A percentile compares a stretch with the other conserved stretches of the same genome.
These are phyloP conservation scores for Eulimnadia texana DNA, from an alignment of 1,140 invertebrate genomes.

Conservation along the genomic window DNA sequence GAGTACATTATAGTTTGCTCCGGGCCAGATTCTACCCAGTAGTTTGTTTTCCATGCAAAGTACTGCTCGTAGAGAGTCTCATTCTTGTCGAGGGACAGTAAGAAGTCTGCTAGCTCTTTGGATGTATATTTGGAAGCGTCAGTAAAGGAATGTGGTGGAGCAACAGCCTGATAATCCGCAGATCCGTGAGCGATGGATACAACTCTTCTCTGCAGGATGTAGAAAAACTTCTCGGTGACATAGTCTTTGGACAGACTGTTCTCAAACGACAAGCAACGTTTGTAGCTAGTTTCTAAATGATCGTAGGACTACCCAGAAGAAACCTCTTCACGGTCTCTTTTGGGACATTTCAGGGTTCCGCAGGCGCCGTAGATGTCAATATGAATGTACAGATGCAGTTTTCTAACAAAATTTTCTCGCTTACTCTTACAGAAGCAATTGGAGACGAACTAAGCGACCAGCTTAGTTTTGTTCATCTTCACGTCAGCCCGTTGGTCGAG, in stretches of 20 bases:
- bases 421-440: not conserved
- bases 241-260: slow-evolving; percentile 34
- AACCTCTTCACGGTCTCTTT: not conserved
- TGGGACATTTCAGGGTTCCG: slow-evolving; percentile 20
- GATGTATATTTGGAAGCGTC: not conserved
- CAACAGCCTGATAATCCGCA: slow-evolving; percentile 9
- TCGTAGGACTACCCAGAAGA: slow-evolving; percentile 49
- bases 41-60: not conserved
- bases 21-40: not conserved
- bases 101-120: slow-evolving; percentile 29
- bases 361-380: slow-evolving; percentile 42
- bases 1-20: not conserved
- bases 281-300: slow-evolving; percentile 49
- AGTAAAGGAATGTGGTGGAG: not conserved
- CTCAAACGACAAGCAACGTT: slow-evolving; percentile 34
- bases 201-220: slow-evolving; percentile 21
- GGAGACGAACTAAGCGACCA: not conserved
- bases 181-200: slow-evolving; percentile 28
- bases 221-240: slow-evolving; percentile 32
- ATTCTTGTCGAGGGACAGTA: not conserved
- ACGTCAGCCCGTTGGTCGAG: too few species aligned
- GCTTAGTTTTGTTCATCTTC: not conserved
- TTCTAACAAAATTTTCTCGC: slow-evolving; percentile 10
- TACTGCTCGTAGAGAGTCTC: not conserved
- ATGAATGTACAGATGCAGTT: slow-evolving; percentile 31